Evolutionary conservation across 2,113 vertebrate species (phyloP), one percentile per base, ranked within the genome.

Genomic region (Hyaena hyaena): DNA sequence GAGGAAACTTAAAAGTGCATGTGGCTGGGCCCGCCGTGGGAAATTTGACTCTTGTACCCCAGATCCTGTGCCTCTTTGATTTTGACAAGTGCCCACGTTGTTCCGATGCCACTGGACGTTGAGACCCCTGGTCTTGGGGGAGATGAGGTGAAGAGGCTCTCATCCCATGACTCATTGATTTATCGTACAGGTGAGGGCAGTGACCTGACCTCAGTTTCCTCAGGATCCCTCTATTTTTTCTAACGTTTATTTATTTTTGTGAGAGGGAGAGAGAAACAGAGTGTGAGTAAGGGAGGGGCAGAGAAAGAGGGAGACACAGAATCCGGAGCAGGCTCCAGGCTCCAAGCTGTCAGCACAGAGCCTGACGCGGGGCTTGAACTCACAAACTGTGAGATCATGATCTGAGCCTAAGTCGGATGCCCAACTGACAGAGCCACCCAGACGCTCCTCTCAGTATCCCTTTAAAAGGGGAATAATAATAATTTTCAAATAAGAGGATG

Each of bases 11-110:
- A 16, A 23, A 66, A n/a, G 33, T 10, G 1, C n/a, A 45, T 0
- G 0, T 5, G 21, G 1, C n/a, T 31, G 24, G 4, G 3, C 28
- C n/a, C 12, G 11, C 12, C 50, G 9, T 43, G 15, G 24, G 3
- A 12, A 55, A 48, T n/a, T 90, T 33, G 53, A 79, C 63, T 69
- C 80, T 74, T 3, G 48, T 61, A 76, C 24, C 43, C 43, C 35
- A 5, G 10, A 9, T 74, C 26, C 79, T 45, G 1, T 10, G 26
- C 5, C 33, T 81, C 61, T 93, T 45, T n/a, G 43, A 31, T 83
- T 71, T 63, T 43, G 86, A 65, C 39, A 53, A 35, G 23, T 53
- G 26, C 15, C 26, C 0, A 0, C 33, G 9, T 23, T 39, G 45
- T 58, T 58, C 65, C 31, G 7, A 45, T 61, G 33, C 19, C 50